Evolutionary conservation across 2,113 vertebrate genomes (phyloP).

Genomic region (Ochotona princeps): DNA sequence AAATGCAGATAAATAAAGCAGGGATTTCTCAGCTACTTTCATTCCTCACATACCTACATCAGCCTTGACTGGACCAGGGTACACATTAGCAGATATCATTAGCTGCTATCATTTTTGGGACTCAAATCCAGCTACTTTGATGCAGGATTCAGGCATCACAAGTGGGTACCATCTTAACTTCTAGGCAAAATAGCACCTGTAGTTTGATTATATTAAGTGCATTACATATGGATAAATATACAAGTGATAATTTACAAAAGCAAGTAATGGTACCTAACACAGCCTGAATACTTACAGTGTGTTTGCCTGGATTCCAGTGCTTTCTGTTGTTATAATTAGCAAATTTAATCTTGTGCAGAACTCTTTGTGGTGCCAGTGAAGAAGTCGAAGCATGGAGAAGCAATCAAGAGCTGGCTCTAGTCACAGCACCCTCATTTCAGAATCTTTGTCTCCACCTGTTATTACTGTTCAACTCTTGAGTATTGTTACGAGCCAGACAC

Average conservation of each 20-base stretch:
- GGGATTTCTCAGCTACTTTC: too few relatives aligned
- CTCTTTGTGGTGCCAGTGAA: not conserved
- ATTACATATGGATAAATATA: not conserved
- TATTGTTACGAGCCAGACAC: not conserved
- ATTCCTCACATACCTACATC: too few relatives aligned
- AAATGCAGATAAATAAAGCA: too few relatives aligned
- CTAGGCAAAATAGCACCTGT: too few relatives aligned
- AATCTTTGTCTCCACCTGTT: not conserved
- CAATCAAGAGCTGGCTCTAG: not conserved
- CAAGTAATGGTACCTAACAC: not conserved
- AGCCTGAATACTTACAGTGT: accelerated
- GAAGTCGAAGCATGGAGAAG: not conserved
- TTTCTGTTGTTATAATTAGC: not conserved
- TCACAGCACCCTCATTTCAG: not conserved
- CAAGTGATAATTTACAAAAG: not conserved
- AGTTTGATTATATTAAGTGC: not conserved
- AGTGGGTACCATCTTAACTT: too few relatives aligned
- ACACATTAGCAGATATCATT: too few relatives aligned
- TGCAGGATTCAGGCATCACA: too few relatives aligned
- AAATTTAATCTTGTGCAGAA: not conserved
- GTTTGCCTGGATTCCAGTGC: not conserved
- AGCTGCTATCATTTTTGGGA: too few relatives aligned
- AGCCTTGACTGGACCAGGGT: too few relatives aligned
- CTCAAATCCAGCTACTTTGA: too few relatives aligned
- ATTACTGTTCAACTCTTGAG: not conserved